These are phyloP conservation scores for Diarsia dahlii DNA, from an alignment of 2,888 invertebrate species.

Conservation along the genomic window DNA sequence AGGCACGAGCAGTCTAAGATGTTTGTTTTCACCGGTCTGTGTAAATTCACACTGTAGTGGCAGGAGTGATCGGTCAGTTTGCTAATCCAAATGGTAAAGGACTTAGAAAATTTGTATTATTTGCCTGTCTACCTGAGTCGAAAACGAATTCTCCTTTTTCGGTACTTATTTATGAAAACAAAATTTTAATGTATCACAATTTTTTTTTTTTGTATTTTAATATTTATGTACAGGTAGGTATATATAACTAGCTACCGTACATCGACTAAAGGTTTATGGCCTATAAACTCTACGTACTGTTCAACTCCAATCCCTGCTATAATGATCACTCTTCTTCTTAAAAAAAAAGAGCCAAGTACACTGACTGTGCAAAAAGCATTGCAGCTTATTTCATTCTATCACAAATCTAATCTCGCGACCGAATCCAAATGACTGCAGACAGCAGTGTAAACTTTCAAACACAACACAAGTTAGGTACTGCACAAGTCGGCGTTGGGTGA, in stretches of 20 bases:
- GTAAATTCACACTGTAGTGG: conserved; percentile 25
- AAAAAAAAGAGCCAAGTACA: too few species aligned
- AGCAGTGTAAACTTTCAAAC: conserved; percentile 23
- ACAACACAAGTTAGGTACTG: conserved; percentile 1
- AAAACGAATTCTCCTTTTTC: not conserved
- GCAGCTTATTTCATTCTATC: not conserved
- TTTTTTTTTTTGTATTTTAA: too few species aligned
- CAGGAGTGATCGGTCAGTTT: not conserved
- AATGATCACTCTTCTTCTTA: too few species aligned
- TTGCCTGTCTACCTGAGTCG: not conserved
- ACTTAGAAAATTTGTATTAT: not conserved
- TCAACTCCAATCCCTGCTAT: not conserved
- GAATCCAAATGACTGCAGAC: conserved; percentile 26
- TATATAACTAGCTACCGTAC: not conserved
- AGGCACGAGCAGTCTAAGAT: not conserved
- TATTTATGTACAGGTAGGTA: too few species aligned
- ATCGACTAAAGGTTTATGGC: not conserved
- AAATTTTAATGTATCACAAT: not conserved
- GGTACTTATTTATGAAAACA: not conserved
- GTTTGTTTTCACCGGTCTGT: not conserved
- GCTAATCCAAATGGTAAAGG: not conserved
- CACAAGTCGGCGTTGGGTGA: conserved; percentile 65
- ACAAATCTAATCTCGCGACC: conserved; percentile 3
- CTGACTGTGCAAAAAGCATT: not conserved
- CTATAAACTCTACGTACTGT: not conserved